Percentiles rank a stretch among this genome's conserved stretches.
phyloP scores from a whole-genome alignment of 2,113 vertebrate species.

The Petrocephalus microphthalmus region DNA sequence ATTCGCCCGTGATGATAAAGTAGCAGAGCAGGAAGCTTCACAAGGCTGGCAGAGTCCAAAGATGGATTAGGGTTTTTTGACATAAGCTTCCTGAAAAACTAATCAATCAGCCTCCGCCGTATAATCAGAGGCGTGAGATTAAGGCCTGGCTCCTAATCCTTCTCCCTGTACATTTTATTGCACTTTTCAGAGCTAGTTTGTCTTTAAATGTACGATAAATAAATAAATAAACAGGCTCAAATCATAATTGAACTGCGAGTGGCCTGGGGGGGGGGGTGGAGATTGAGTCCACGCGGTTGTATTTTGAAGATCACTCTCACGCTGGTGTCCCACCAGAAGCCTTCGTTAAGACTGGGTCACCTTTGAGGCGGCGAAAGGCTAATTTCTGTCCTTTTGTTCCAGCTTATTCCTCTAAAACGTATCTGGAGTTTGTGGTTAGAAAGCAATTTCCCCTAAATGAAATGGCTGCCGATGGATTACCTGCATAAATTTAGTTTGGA shows the following conservation, averaged over 20 bases:
- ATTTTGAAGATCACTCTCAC: neutral
- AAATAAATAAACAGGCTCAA: slow-evolving; percentile 60
- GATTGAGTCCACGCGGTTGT: slow-evolving; percentile 46
- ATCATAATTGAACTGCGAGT: slow-evolving; percentile 31
- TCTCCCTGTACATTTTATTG: slow-evolving; percentile 76
- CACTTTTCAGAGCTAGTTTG: slow-evolving; percentile 58
- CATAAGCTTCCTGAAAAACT: slow-evolving; percentile 90
- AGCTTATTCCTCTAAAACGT: neutral
- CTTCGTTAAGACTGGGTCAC: neutral
- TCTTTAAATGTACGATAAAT: slow-evolving; percentile 46
- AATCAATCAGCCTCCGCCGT: slow-evolving; percentile 85
- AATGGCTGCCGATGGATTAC: neutral
- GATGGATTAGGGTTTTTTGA: slow-evolving; percentile 91
- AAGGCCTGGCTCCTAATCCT: slow-evolving; percentile 75
- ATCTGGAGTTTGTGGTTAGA: neutral
- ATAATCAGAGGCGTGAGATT: slow-evolving; percentile 80
- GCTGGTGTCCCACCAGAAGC: neutral
- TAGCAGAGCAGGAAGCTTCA: slow-evolving; percentile 79
- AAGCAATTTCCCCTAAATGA: neutral
- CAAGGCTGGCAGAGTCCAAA: slow-evolving; percentile 85
- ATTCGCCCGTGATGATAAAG: slow-evolving; percentile 85
- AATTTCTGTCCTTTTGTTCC: neutral
- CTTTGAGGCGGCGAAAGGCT: neutral
- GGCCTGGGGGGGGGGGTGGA: slow-evolving; percentile 39
- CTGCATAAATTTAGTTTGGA: slow-evolving; percentile 2